Base-by-base conservation (phyloP, 2,113 vertebrate species). In the Rhagologus leucostigma region DNA sequence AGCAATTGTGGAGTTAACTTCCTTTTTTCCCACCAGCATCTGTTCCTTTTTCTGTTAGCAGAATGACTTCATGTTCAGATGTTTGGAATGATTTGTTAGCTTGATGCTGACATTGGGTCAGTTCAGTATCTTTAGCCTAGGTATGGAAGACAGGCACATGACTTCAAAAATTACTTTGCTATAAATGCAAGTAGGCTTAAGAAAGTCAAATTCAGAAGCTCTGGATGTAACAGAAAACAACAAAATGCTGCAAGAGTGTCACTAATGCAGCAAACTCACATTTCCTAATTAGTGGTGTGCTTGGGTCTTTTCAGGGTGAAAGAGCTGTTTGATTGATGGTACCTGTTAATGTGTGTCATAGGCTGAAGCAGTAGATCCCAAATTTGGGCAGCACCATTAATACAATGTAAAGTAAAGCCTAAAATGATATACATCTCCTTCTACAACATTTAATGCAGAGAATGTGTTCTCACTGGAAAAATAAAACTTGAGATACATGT, bases 11-110 rank as follows among this genome's bases (percentile, higher is more conserved):
- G 95, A 93, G 87, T 97, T 97, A 97, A 96, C 67, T 95, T 94
- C 46, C 55, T 85, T 87, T 95, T 97, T 96, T 96, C 94, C 94
- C 94, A 92, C 93, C 74, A 85, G 70, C 89, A 89, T 96, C 89
- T 96, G 94, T 88, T 95, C 85, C 81, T 91, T 97, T 94, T 94
- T 94, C 70, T 80, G 70, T 88, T 83, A 90, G 47, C 63, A 85
- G 63, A 95, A 88, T 95, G 90, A 96, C 85, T 95, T 96, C 87
- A 94, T 93, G 63, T 60, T 97, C 75, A 93, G 63, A 90, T 94
- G 85, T 65, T 85, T 95, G 68, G 63, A 39, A 90, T 95, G 78
- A 88, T 96, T 94, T 96, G 95, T 94, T 91, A 85, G 84, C 67
- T 89, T 73, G 37, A 69, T 79, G 71, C 84, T 85, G 74, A 89